phyloP scores from a whole-genome alignment of 2,797 vertebrate genomes.

The Micrastur ruficollis region DNA sequence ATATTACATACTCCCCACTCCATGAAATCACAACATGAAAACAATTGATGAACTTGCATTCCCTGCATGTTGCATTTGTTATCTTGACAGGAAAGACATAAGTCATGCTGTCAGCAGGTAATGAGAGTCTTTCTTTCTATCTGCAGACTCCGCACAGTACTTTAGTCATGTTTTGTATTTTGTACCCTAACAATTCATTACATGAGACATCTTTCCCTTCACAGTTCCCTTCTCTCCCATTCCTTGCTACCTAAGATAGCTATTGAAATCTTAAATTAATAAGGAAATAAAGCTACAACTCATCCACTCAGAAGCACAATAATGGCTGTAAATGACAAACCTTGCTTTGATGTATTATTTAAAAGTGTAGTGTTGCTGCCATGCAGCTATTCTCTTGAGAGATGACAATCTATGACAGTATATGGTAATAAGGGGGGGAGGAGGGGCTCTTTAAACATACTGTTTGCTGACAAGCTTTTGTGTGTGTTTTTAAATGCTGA shows the following conservation, averaged over 20 bases:
- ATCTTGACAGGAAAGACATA: slow-evolving; percentile 10
- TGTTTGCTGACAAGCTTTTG: background rate
- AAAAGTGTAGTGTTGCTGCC: background rate
- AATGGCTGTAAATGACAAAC: slow-evolving; percentile 39
- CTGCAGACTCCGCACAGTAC: background rate
- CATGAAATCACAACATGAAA: slow-evolving; percentile 32
- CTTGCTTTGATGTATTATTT: slow-evolving; percentile 68
- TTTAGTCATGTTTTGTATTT: slow-evolving; percentile 29
- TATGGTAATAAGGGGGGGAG: background rate
- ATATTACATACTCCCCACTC: background rate
- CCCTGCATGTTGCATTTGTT: background rate
- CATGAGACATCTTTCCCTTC: background rate
- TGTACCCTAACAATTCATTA: slow-evolving; percentile 11
- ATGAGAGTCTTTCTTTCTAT: slow-evolving; percentile 22
- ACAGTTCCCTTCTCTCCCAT: background rate
- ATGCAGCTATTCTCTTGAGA: slow-evolving; percentile 1
- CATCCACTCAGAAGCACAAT: slow-evolving; percentile 24
- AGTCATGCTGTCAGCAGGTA: slow-evolving; percentile 28
- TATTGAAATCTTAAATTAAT: slow-evolving; percentile 53
- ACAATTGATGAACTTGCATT: slow-evolving; percentile 4
- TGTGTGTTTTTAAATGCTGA: background rate
- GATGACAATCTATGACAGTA: background rate
- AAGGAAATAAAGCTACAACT: slow-evolving; percentile 15
- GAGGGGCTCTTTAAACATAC: background rate
- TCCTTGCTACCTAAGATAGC: background rate